Base-by-base conservation (phyloP, 2,797 vertebrate species). In the Malurus splendens region DNA sequence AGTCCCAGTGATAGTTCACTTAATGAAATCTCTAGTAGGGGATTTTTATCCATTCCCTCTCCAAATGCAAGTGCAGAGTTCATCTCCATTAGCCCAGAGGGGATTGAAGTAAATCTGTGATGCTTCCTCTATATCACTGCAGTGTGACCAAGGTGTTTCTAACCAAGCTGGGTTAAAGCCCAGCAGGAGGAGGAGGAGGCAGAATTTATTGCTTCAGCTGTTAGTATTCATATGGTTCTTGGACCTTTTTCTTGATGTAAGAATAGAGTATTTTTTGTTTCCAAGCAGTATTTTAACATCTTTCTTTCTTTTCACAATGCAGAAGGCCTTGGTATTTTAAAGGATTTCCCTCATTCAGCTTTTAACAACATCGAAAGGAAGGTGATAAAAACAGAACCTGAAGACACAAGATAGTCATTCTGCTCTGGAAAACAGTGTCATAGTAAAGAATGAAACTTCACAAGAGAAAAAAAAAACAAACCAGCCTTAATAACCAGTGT, bases 401-500 rank as follows among this genome's bases (percentile, higher is more conserved):
- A 99, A 97, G 99, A 99, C 96, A 98, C 98, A 94, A 99, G 98
- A 99, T 99, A 99, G 98, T 98, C 87, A 79, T 89, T 84, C 61
- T 90, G 82, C 91, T 94, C 71, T 90, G 95, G 90, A 94, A 94
- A 92, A 90, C 12, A 81, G 92, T 93, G 64, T 95, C 92, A 48
- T 68, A 90, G 83, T 79, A 95, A 92, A 95, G 94, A 95, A 94
- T 85, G 93, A 95, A 96, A 93, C 94, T 96, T 95, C 98, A 98
- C 97, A 97, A 97, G 98, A 98, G 98, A 86, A 59, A 97, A 91
- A 89, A 85, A 97, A 67, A 64, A 36, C 36, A 36, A 77, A 97
- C 96, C 97, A 98, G 99, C 99, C 99, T 99, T 99, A 99, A 99
- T 98, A 98, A 99, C 99, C 99, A 98, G 97, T 70, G 98, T 98